Conservation (phyloP, 2,797 vertebrate species). For the Melanotaenia nigrans region DNA sequence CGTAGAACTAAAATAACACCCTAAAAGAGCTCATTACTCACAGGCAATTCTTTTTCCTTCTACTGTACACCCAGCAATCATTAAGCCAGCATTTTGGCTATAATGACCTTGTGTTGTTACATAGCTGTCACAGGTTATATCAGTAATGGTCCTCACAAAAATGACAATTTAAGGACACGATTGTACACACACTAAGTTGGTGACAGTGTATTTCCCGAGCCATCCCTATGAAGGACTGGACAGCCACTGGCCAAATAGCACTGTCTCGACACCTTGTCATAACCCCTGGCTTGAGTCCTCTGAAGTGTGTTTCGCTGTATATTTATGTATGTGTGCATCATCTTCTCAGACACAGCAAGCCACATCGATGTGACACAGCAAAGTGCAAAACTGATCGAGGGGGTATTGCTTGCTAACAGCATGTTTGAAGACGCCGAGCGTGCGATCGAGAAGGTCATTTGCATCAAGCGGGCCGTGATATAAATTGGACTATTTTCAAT, state of each 20-base stretch:
- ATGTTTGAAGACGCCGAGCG: constrained; percentile 22
- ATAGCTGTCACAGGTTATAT: constrained; percentile 80
- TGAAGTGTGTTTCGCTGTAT: constrained; percentile 11
- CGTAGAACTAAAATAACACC: constrained; percentile 43
- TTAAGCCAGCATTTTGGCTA: constrained; percentile 68
- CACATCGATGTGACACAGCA: constrained; percentile 67
- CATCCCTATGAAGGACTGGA: constrained; percentile 51
- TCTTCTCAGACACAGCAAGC: constrained; percentile 42
- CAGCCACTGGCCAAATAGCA: constrained; percentile 57
- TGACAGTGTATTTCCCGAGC: constrained; percentile 53
- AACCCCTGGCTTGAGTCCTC: constrained; percentile 40
- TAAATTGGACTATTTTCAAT: constrained; percentile 68
- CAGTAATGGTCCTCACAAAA: constrained; percentile 82
- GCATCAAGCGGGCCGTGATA: constrained; percentile 47
- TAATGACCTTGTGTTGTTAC: constrained; percentile 82
- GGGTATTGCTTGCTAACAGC: constrained; percentile 47
- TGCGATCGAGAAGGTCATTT: constrained; percentile 63
- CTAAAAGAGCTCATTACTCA: constrained; percentile 70
- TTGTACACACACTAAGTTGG: constrained; percentile 19
- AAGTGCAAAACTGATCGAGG: constrained; percentile 36
- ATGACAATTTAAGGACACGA: constrained; percentile 53
- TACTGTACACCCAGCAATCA: constrained; percentile 70
- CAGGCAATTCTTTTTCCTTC: constrained; percentile 31
- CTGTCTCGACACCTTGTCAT: constrained; percentile 68
- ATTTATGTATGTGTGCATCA: constrained; percentile 1